A percentile compares a stretch with the other conserved stretches of the same genome.
phyloP scores from a whole-genome alignment of 1,140 invertebrate species.

The Drosophila eugracilis region DNA sequence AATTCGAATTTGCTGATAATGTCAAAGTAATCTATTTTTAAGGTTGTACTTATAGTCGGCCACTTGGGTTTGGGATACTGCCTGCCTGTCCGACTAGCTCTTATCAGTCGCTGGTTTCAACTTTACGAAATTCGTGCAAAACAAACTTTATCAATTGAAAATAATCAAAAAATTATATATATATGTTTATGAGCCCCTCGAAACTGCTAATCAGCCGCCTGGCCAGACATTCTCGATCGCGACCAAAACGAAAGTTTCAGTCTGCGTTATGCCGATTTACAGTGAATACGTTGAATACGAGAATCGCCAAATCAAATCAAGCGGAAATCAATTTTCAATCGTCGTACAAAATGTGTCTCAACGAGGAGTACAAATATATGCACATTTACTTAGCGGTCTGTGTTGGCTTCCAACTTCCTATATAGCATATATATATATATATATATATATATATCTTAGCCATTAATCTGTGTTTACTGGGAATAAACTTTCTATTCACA shows the following conservation, averaged over 20 bases:
- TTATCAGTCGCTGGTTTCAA: conserved; percentile 34
- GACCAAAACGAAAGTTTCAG: conserved; percentile 54
- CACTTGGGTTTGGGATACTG: conserved; percentile 8
- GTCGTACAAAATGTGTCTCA: conserved; percentile 68
- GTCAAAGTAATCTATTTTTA: conserved; percentile 14
- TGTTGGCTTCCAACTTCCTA: conserved; percentile 39
- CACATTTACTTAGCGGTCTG: conserved; percentile 74
- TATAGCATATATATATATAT: too few species aligned
- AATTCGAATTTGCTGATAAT: conserved; percentile 20
- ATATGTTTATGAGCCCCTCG: conserved; percentile 47
- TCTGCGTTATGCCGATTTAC: conserved; percentile 61
- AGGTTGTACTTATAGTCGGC: conserved; percentile 19
- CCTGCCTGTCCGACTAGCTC: too few species aligned
- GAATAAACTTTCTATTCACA: conserved; percentile 79
- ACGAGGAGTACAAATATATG: conserved; percentile 81
- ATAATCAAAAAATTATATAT: conserved; percentile 55
- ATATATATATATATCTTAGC: too few species aligned
- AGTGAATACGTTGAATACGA: conserved; percentile 59
- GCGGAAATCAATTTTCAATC: conserved; percentile 29
- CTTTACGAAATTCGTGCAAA: conserved; percentile 42
- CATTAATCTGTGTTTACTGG: conserved; percentile 48
- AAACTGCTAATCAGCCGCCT: conserved; percentile 54
- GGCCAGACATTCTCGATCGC: conserved; percentile 38
- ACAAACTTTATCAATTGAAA: conserved; percentile 70
- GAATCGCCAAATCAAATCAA: conserved; percentile 19